Base-by-base conservation (phyloP, 2,113 vertebrate genomes). In the Etheostoma cragini region DNA sequence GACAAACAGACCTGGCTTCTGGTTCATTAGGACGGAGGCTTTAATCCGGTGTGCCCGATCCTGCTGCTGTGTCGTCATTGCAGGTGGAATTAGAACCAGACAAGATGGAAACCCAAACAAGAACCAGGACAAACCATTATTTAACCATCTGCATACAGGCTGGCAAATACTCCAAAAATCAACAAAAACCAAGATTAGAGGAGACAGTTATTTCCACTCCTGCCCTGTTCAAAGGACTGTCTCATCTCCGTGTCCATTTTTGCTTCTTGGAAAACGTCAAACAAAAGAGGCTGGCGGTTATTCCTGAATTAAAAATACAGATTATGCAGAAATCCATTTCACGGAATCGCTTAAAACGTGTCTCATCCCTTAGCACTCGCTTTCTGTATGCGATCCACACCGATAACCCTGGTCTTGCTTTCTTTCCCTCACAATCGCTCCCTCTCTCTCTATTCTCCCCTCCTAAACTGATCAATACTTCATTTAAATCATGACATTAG, bases 401-500 rank as follows among this genome's bases (percentile, higher is more conserved):
- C 91, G 94, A 95, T 96, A 95, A 94, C 94, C 93, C 94, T 90
- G 94, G 94, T 94, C 93, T 93, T 91, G 95, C 94, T 95, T 94
- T 95, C 94, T 95, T 96, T 95, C 87, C 89, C 94, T 94, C 94
- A 95, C 95, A 94, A 95, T 95, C 93, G 89, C 94, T 95, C 91
- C 88, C 95, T 93, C 94, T 93, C 95, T 95, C 94, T 95, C 95
- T 94, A 93, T 95, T 95, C 95, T 95, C 95, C 94, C 95, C 95
- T 95, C 95, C 95, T 95, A 94, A 95, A 95, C 95, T 96, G 95
- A 96, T 96, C 95, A 96, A 96, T 96, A 96, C 95, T 95, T 96
- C 95, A 96, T 96, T 96, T 96, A 96, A 96, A 96, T 96, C 95
- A 94, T 95, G 95, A 95, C 95, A 96, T 96, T 95, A 96, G 93